phyloP scores from a whole-genome alignment of 1,140 invertebrate genomes.

The Drosophila murphyi region DNA sequence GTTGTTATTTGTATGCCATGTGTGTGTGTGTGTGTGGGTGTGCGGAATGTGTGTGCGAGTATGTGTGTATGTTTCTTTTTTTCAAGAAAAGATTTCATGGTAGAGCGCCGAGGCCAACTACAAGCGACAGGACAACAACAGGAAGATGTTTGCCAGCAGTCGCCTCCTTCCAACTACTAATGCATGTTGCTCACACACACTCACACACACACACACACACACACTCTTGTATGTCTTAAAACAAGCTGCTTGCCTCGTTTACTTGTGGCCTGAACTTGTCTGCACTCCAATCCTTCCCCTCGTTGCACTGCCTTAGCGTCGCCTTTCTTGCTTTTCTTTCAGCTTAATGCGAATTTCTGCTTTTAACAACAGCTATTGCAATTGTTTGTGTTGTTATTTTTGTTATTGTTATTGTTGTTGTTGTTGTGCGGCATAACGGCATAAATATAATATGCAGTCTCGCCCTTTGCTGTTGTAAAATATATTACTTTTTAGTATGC shows the following conservation, averaged over 20 bases:
- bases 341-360: slow-evolving; percentile 79
- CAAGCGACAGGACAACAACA: slow-evolving; percentile 53
- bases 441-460: slow-evolving; percentile 80
- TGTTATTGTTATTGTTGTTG: slow-evolving; percentile 38
- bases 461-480: slow-evolving; percentile 70
- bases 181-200: slow-evolving; percentile 37
- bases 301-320: not conserved
- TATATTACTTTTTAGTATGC: slow-evolving; percentile 75
- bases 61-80: slow-evolving; percentile 51
- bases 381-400: slow-evolving; percentile 27
- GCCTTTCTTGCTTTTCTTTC: slow-evolving; percentile 68
- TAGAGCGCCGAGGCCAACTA: slow-evolving; percentile 63
- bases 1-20: slow-evolving; percentile 59
- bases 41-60: slow-evolving; percentile 3
- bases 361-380: slow-evolving; percentile 76
- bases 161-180: slow-evolving; percentile 50
- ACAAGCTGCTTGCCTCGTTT: slow-evolving; percentile 76
- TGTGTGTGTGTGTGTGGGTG: slow-evolving; percentile 10
- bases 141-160: slow-evolving; percentile 60
- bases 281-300: slow-evolving; percentile 22
- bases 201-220: slow-evolving; percentile 16
- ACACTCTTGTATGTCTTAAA: slow-evolving; percentile 54
- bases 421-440: slow-evolving; percentile 56
- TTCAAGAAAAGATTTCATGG: slow-evolving; percentile 77
- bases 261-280: slow-evolving; percentile 74